Conservation (phyloP, 2,113 vertebrate genomes). For the Bombycilla garrulus region DNA sequence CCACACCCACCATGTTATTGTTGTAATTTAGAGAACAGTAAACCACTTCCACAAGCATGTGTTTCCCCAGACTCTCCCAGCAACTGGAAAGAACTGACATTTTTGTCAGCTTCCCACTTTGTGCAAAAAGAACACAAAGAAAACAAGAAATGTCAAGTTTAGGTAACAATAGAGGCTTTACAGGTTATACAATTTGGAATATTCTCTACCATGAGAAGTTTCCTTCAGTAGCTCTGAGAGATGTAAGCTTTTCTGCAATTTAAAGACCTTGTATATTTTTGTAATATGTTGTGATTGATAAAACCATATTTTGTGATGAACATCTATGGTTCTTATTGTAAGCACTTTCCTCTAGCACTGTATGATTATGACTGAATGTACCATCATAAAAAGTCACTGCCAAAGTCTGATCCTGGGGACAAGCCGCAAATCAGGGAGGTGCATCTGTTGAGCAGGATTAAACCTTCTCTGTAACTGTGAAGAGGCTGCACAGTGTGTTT, state of each 20-base stretch:
- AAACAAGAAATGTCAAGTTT: background rate
- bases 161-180: background rate
- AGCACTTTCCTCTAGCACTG: background rate
- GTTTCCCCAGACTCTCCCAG: background rate
- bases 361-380: background rate
- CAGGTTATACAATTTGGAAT: background rate
- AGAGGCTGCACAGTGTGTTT: background rate
- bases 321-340: background rate
- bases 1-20: background rate
- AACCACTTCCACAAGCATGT: background rate
- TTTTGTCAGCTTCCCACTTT: constrained; percentile 5
- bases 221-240: background rate
- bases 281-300: background rate
- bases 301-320: background rate
- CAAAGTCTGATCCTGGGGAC: background rate
- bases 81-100: background rate
- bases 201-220: background rate
- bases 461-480: background rate
- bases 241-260: background rate
- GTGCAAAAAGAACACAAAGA: background rate
- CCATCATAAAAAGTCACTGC: background rate
- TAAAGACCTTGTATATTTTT: background rate
- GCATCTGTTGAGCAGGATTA: background rate
- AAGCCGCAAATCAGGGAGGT: background rate
- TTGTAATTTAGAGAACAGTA: background rate